Evolutionary conservation across 2,797 vertebrate species (phyloP), one percentile per base, ranked within the genome.

Genomic region (Peromyscus aztecus): DNA sequence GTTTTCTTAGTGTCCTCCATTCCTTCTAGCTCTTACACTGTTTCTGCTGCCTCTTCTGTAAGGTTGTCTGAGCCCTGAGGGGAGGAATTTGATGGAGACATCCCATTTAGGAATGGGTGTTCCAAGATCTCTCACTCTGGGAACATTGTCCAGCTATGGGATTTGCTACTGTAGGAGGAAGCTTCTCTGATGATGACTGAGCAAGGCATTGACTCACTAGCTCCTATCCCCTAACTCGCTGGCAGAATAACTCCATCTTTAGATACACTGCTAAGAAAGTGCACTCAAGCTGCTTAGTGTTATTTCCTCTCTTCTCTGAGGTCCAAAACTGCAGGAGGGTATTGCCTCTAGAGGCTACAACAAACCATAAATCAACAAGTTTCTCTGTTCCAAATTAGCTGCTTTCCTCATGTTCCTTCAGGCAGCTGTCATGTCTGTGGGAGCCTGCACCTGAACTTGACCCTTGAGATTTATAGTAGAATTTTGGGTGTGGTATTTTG

Each of bases 321-420:
- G 27, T 3, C 55, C 65, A 82, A 71, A 29, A 31, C 37, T 34
- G 4, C 6, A 14, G 17, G 27, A 11, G 59, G n/a, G 21, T 37
- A 31, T 46, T n/a, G 43, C 34, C 57, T 96, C 95, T 96, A 95
- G 97, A 96, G 95, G 96, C 94, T 90, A 92, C 96, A 65, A 94
- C 63, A 92, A n/a, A 94, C 93, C 93, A 65, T 55, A 90, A 59
- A 94, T 76, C 71, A 91, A 81, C 6, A 46, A 57, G 29, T 19
- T 40, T 24, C 23, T 67, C 40, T 34, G 4, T 81, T 75, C 65
- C 40, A 2, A 2, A 13, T 6, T 12, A 76, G 21, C 59, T 23
- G 40, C 59, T 61, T 88, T 21, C 4, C 31, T 46, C 11, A n/a
- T 29, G 29, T 67, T 93, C 29, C 34, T 69, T 69, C 69, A 75